Conservation (phyloP, 2,113 vertebrate genomes). For the Psittacula cyanocephala region DNA sequence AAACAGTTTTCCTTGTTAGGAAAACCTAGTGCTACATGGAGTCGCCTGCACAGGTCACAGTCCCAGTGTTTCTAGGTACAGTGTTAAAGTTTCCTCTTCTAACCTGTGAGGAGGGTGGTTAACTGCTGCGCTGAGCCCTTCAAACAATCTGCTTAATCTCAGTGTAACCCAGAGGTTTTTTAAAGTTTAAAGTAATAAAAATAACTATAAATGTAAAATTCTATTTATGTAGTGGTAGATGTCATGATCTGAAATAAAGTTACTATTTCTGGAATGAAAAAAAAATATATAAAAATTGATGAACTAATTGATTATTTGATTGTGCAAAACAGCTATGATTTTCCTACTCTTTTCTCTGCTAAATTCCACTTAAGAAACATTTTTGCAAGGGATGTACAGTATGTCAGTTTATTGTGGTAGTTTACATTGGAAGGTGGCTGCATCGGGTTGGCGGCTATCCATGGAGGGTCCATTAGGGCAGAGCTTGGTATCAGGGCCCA, state of each 20-base stretch:
- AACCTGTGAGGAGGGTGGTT: neutral
- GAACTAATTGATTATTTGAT: neutral
- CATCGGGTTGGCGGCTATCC: neutral
- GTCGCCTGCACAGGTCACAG: neutral
- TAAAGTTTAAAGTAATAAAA: neutral
- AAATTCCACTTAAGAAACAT: neutral
- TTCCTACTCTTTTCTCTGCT: neutral
- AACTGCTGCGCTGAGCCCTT: neutral
- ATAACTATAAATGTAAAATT: neutral
- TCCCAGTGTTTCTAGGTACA: neutral
- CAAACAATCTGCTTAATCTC: neutral
- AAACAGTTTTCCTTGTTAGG: neutral
- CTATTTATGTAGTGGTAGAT: neutral
- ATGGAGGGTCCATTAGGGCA: rapidly evolving
- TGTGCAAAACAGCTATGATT: neutral
- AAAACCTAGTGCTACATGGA: neutral
- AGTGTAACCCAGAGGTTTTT: neutral
- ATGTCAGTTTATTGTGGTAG: neutral
- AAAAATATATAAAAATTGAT: neutral
- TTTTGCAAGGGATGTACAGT: neutral
- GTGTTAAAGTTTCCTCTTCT: neutral
- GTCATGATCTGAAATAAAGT: neutral
- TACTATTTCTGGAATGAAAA: neutral
- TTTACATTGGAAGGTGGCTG: neutral
- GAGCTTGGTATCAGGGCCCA: rapidly evolving